Evolutionary conservation across 2,888 invertebrate genomes (phyloP).

Genomic region (Noctua pronuba): DNA sequence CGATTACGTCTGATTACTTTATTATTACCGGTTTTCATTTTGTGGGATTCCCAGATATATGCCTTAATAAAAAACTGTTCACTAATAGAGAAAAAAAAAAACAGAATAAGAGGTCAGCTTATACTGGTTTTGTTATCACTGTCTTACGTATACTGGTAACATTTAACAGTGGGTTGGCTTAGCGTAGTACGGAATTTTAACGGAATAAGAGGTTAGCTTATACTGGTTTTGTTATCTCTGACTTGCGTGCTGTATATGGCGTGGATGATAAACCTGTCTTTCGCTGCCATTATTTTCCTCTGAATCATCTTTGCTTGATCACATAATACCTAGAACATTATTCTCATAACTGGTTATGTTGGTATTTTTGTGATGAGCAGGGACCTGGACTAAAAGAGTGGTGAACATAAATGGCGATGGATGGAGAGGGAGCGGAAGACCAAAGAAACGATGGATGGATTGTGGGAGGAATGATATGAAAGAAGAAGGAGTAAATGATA

Average conservation of each 20-base stretch:
- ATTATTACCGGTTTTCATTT: background rate
- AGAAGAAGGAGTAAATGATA: no score
- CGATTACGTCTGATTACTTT: background rate
- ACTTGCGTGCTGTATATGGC: background rate
- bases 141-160: background rate
- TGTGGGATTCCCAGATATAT: constrained; percentile 15
- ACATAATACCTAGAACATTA: background rate
- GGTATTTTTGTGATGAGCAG: background rate
- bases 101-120: no score
- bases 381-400: no score
- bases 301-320: constrained; percentile 3
- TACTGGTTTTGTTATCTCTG: background rate
- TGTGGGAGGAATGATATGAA: background rate
- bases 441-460: background rate
- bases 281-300: background rate
- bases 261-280: background rate
- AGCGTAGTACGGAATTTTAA: background rate
- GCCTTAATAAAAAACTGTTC: no score
- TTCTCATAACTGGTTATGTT: background rate
- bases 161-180: background rate
- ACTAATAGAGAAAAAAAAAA: no score
- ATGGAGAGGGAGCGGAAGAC: background rate
- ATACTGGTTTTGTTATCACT: background rate
- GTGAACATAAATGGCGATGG: background rate
- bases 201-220: background rate